Base-by-base conservation (phyloP, 1,140 invertebrate species). In the Trialeurodes vaporariorum region DNA sequence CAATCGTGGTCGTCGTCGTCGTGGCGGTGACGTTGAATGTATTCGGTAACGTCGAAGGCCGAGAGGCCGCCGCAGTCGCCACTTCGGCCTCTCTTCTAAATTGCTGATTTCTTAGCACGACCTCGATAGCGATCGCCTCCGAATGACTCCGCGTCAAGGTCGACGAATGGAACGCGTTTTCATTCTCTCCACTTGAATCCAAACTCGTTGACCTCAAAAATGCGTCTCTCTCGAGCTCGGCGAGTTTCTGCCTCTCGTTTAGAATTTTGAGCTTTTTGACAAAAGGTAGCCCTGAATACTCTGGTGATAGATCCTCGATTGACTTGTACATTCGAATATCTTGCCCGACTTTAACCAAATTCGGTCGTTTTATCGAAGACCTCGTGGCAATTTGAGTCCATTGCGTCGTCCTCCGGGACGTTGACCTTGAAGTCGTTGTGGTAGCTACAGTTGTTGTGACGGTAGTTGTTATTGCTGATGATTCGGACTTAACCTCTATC, bases 241-340 rank as follows among this genome's bases (percentile, higher is more conserved):
- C 90, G 40, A 93, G 76, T 78, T 92, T 93, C 75, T 93, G 91
- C 21, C 90, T 81, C 77, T 93, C 91, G 75, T 93, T 92, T 21
- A 93, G 79, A 66, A 93, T 92, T 80, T 93, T 92, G 58, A 93
- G 76, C 71, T 91, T 91, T 78, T 93, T 93, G 1, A 93, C 90
- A 73, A 93, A 93, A 0, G 91, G 90, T 62, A 93, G 75, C n/a
- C 89, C 87, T 27, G 88, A 87, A 71, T 92, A 93, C 75, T 93
- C 91, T 0, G 91, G 91, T n/a, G 89, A 92, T 17, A 93, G 77
- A 75, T 93, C 91, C 73, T 92, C 90, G 2, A 93, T 87, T 12
- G 90, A 92, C 62, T 82, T 82, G 74, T 92, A 92, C 76, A 65
- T 49, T 5, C 34, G 34, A 17, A 49, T 49, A 5, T 17, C 34